phyloP scores from a whole-genome alignment of 2,888 invertebrate species.

The Cheilosia impressa region DNA sequence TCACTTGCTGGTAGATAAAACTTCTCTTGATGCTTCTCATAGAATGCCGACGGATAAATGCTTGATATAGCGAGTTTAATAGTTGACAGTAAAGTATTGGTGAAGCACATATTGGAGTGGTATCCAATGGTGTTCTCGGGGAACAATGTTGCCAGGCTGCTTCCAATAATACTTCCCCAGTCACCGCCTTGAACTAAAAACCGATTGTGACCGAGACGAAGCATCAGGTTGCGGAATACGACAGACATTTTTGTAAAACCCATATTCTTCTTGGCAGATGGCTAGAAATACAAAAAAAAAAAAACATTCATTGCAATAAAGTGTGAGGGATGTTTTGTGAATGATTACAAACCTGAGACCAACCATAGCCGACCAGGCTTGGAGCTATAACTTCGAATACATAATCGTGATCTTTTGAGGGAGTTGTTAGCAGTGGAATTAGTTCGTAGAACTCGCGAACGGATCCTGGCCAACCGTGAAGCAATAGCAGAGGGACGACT shows the following conservation, averaged over 20 bases:
- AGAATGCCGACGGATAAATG: conserved; percentile 85
- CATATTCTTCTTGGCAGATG: conserved; percentile 80
- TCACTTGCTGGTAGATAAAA: conserved; percentile 84
- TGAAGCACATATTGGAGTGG: conserved; percentile 87
- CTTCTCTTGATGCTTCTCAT: conserved; percentile 84
- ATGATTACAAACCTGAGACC: conserved; percentile 85
- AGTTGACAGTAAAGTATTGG: conserved; percentile 79
- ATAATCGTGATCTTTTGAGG: conserved; percentile 84
- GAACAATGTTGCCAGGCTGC: conserved; percentile 87
- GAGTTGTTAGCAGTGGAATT: conserved; percentile 87
- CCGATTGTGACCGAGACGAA: conserved; percentile 86
- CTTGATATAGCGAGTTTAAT: conserved; percentile 84
- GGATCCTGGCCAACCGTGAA: conserved; percentile 95
- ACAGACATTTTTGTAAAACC: conserved; percentile 85
- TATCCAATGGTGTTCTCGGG: conserved; percentile 86
- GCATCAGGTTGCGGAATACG: conserved; percentile 88
- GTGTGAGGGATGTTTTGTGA: background rate
- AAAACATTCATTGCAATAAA: background rate
- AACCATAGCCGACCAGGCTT: conserved; percentile 89
- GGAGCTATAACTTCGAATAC: conserved; percentile 89
- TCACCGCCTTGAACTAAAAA: conserved; percentile 92
- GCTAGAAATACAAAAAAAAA: conserved; percentile 69
- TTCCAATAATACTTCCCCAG: conserved; percentile 89
- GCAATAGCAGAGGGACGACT: conserved; percentile 88
- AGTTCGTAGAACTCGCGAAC: conserved; percentile 91